phyloP scores from a whole-genome alignment of 2,888 invertebrate genomes.

The Melieria picta region DNA sequence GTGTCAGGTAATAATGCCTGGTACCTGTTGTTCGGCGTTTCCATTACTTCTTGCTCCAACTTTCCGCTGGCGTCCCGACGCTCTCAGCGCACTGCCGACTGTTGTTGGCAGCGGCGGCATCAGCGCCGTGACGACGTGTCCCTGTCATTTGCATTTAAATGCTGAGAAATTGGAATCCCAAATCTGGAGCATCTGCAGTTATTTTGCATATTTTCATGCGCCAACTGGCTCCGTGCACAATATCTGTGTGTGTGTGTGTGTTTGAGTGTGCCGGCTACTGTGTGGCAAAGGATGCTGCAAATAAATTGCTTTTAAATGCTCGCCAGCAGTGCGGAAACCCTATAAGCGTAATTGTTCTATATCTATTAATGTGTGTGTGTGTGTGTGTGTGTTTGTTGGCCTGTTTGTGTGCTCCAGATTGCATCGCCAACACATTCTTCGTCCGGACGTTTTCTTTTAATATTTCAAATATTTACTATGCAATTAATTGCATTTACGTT shows the following conservation, averaged over 20 bases:
- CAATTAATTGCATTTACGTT: conserved; percentile 18
- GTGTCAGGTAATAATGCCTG: too few relatives aligned
- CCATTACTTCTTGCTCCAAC: too few relatives aligned
- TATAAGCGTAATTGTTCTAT: background rate
- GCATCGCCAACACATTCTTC: too few relatives aligned
- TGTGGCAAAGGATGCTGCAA: conserved; percentile 16
- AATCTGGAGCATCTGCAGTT: conserved; percentile 58
- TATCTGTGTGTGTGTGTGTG: too few relatives aligned
- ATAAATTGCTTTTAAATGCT: conserved; percentile 58
- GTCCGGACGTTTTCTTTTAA: background rate
- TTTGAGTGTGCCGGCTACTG: too few relatives aligned
- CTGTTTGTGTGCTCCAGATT: too few relatives aligned
- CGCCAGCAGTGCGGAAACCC: conserved; percentile 25
- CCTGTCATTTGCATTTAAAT: conserved; percentile 55
- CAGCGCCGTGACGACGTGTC: too few relatives aligned
- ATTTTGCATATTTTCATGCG: conserved; percentile 51
- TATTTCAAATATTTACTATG: conserved; percentile 14
- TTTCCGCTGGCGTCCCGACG: too few relatives aligned
- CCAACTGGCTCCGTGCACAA: conserved; percentile 34
- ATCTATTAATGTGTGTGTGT: background rate
- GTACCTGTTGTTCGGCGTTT: too few relatives aligned
- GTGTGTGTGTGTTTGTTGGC: too few relatives aligned
- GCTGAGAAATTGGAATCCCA: conserved; percentile 57
- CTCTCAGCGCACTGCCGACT: too few relatives aligned
- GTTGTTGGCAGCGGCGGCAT: too few relatives aligned